Base-by-base conservation (phyloP, 2,797 vertebrate species). In the Todus mexicanus region DNA sequence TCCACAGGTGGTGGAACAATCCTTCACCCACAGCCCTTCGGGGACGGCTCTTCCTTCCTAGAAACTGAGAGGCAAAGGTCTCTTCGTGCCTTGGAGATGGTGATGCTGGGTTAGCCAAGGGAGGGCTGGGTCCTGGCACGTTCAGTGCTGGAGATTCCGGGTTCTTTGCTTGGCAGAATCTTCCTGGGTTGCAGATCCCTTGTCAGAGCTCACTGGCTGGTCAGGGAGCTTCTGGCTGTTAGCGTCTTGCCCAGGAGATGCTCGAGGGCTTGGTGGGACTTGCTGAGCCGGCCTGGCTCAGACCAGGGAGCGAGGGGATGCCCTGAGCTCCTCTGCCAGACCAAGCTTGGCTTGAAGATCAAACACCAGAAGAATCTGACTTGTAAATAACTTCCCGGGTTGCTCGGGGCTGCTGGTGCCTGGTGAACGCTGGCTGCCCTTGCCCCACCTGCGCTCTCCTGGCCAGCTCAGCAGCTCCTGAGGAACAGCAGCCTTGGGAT, bases 171-270 rank as follows among this genome's bases (percentile, higher is more conserved):
- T 3, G 0, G 35, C 68, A 31, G 20, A 37, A 59, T 35, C 50
- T 51, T 57, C 19, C 37, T 15, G 2, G 31, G 5, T 20, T 12
- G 33, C 22, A 47, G 21, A 35, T 21, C 48, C 66, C 4, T 40
- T 11, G 40, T 11, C 40, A 15, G 15, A 48, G n/a, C 53, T 69
- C 2, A 1, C 27, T 40, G 42, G 10, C 60, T 59, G 53, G 6
- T 40, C 43, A 5, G 54, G 40, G 37, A 9, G 20, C 47, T 75
- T 47, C 68, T 73, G 54, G 68, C 68, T 33, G 35, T 51, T n/a
- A 10, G 1, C 33, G 1, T 59, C 56, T 9, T 25, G 64, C 51
- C 35, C 26, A 22, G 59, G 11, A 4, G 14, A 8, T 0, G 10
- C 63, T 6, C 4, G 8, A 50, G 53, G 56, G 19, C n/a, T 68